These are phyloP conservation scores for Atrichornis clamosus DNA, from an alignment of 2,113 vertebrate species.

Conservation along the genomic window DNA sequence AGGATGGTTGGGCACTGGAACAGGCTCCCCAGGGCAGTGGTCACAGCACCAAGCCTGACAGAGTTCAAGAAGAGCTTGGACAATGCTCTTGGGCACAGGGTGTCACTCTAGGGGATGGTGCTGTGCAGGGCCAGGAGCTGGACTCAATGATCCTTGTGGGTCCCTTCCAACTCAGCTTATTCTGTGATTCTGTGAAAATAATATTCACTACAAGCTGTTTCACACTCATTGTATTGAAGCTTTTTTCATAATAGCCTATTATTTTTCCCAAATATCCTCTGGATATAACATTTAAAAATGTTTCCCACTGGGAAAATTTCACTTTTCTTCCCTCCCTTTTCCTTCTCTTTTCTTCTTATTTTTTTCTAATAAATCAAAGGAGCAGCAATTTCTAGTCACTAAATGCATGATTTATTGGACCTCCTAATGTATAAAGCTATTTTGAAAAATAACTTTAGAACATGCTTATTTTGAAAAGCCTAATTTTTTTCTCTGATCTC, in stretches of 20 bases:
- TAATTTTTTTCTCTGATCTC: not conserved
- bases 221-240: not conserved
- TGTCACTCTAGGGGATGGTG: not conserved
- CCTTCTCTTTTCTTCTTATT: not conserved
- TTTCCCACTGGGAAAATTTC: not conserved
- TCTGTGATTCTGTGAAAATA: not conserved
- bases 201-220: not conserved
- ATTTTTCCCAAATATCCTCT: not conserved
- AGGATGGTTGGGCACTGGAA: not conserved
- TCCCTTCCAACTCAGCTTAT: not conserved
- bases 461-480: not conserved
- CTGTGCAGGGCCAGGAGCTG: not conserved
- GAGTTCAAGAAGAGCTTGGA: not conserved
- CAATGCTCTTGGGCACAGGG: fast-evolving
- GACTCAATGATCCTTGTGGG: not conserved
- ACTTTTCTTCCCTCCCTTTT: not conserved
- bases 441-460: conserved; percentile 3
- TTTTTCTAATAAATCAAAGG: not conserved
- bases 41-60: not conserved
- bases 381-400: not conserved
- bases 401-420: not conserved
- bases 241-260: not conserved
- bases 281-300: not conserved
- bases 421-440: not conserved
- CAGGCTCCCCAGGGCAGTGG: not conserved